phyloP scores from a whole-genome alignment of 2,113 vertebrate genomes.

The Azemiops feae region DNA sequence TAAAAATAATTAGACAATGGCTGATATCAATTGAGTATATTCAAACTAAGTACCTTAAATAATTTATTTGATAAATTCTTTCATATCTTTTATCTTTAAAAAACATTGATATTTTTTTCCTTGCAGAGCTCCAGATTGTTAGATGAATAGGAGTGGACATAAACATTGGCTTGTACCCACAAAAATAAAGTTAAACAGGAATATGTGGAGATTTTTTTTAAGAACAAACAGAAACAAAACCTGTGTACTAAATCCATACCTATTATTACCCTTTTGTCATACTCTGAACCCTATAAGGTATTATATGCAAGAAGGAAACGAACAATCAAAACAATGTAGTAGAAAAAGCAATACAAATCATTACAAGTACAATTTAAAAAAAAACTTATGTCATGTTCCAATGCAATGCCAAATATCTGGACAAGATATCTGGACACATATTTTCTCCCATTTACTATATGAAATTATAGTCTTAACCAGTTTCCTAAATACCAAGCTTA shows the following conservation, averaged over 20 bases:
- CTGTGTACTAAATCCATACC: background rate
- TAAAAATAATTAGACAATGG: background rate
- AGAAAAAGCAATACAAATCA: background rate
- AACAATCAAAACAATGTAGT: background rate
- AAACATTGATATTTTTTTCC: background rate
- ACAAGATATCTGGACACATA: background rate
- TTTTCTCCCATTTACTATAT: background rate
- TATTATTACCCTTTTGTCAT: background rate
- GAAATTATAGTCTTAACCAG: background rate
- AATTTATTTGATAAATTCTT: background rate
- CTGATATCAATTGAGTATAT: background rate
- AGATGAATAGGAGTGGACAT: background rate
- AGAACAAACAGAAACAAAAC: background rate
- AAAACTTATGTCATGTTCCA: background rate
- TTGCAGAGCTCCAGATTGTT: background rate
- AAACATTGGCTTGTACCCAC: background rate
- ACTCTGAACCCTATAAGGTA: background rate
- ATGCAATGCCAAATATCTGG: background rate
- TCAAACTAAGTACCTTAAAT: background rate
- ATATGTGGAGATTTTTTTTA: background rate
- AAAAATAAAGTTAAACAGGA: background rate
- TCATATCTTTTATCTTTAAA: background rate
- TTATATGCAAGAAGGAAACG: background rate
- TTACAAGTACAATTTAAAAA: background rate
- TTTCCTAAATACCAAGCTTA: background rate